Conservation (phyloP, 1,140 invertebrate species). For the Argopecten irradians region DNA sequence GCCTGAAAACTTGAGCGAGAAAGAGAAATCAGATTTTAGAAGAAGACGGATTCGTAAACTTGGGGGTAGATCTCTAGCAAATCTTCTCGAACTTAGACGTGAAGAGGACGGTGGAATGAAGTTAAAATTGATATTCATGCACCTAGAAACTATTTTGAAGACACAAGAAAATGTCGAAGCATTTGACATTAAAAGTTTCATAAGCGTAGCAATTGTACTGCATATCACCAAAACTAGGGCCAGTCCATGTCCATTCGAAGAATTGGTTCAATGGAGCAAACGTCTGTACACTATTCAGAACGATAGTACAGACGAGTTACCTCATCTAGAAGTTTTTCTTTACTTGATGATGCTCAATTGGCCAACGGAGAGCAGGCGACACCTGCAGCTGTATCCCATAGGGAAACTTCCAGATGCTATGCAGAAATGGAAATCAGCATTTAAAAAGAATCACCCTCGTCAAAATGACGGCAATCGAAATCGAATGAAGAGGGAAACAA, state of each 20-base stretch:
- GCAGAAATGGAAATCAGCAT: constrained; percentile 42
- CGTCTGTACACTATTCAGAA: constrained; percentile 24
- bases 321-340: constrained; percentile 55
- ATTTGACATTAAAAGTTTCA: constrained; percentile 39
- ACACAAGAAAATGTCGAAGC: constrained; percentile 33
- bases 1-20: constrained; percentile 35
- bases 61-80: constrained; percentile 46
- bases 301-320: not conserved
- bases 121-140: not conserved
- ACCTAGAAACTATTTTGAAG: constrained; percentile 34
- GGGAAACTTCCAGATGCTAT: constrained; percentile 31
- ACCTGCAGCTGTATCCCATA: constrained; percentile 26
- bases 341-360: constrained; percentile 57
- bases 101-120: not conserved
- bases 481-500: constrained; percentile 42
- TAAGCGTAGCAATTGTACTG: constrained; percentile 37
- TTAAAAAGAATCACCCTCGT: constrained; percentile 30
- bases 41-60: constrained; percentile 48
- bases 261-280: constrained; percentile 36
- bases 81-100: constrained; percentile 43
- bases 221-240: constrained; percentile 5
- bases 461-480: constrained; percentile 38
- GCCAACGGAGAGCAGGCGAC: constrained; percentile 47
- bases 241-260: not conserved
- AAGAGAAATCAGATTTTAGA: constrained; percentile 45